phyloP scores from a whole-genome alignment of 2,113 vertebrate species.

The Carlito syrichta region DNA sequence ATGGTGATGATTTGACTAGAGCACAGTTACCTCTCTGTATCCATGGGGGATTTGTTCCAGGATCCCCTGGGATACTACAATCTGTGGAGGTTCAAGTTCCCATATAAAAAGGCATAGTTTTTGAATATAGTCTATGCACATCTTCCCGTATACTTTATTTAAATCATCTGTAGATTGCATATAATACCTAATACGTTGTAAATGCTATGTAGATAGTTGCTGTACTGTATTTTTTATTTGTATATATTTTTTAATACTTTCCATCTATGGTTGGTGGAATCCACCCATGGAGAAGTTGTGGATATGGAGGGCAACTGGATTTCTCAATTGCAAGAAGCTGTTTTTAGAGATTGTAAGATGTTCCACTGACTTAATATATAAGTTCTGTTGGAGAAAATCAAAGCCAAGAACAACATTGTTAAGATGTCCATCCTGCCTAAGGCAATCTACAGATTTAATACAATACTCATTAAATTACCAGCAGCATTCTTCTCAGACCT shows the following conservation, averaged over 20 bases:
- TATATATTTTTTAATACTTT: neutral
- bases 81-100: neutral
- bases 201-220: neutral
- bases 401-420: neutral
- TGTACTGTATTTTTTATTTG: neutral
- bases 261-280: neutral
- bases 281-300: neutral
- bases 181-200: neutral
- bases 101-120: neutral
- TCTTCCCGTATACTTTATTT: neutral
- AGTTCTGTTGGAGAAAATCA: neutral
- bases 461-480: too few species aligned
- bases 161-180: neutral
- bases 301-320: neutral
- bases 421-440: too few species aligned
- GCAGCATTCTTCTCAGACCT: too few species aligned
- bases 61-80: neutral
- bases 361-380: neutral
- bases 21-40: neutral
- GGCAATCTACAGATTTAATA: too few species aligned
- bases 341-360: neutral
- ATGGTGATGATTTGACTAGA: neutral
- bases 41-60: neutral
- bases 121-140: neutral
- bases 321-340: neutral